These are phyloP conservation scores for Dromococcyx pavoninus DNA, from an alignment of 2,797 vertebrate genomes.

Conservation along the genomic window DNA sequence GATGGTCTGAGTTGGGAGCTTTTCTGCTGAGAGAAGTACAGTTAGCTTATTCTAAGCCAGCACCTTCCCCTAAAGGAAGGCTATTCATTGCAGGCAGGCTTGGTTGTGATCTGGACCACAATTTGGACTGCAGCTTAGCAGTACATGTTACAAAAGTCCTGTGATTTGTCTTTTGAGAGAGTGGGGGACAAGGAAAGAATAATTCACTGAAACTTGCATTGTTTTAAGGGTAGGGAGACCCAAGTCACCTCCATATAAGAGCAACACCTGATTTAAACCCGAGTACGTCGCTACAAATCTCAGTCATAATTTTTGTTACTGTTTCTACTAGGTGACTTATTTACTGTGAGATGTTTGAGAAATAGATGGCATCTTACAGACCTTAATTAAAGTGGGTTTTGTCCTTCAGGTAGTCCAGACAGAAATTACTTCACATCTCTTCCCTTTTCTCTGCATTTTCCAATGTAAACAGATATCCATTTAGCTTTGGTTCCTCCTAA, in stretches of 20 bases:
- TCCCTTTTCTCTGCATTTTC: not conserved
- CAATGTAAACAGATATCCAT: not conserved
- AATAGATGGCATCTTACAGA: not conserved
- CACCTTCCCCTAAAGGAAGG: not conserved
- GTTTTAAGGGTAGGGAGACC: not conserved
- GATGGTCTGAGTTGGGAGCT: not conserved
- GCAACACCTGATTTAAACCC: not conserved
- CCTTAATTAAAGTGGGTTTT: slow-evolving; percentile 16
- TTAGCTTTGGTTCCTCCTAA: not conserved
- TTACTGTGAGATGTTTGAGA: not conserved
- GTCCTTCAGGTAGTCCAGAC: not conserved
- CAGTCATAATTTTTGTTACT: not conserved
- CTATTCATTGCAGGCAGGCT: not conserved
- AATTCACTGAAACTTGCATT: not conserved
- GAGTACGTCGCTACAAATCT: not conserved
- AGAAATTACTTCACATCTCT: slow-evolving; percentile 24
- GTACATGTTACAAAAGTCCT: not conserved
- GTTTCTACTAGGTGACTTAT: not conserved
- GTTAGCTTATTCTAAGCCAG: not conserved
- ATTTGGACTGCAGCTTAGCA: not conserved
- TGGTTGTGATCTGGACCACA: not conserved
- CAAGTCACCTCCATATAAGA: not conserved
- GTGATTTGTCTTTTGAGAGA: not conserved
- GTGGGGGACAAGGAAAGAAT: not conserved
- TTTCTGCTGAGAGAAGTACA: not conserved